These are phyloP conservation scores for Eucera pruinosa DNA, from an alignment of 2,888 invertebrate genomes.

Conservation along the genomic window DNA sequence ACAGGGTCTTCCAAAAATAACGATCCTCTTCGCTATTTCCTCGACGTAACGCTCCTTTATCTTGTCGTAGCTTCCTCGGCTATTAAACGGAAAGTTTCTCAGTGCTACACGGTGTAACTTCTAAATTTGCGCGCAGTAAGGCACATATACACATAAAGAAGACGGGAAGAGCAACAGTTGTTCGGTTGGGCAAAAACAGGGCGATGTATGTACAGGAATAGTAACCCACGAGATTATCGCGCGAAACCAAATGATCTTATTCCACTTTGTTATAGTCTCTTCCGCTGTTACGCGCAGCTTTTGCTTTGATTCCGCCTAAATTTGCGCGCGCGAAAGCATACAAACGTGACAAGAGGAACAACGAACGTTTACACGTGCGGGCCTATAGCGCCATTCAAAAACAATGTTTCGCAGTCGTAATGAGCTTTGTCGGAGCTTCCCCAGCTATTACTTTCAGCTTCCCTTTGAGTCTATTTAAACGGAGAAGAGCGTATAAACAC, in stretches of 20 bases:
- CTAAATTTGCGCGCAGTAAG: neutral
- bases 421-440: neutral
- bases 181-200: neutral
- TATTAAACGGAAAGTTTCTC: neutral
- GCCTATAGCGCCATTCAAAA: conserved; percentile 1
- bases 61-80: neutral
- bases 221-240: conserved; percentile 1
- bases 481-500: neutral
- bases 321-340: conserved; percentile 12
- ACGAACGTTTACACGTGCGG: neutral
- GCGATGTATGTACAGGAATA: neutral
- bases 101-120: neutral
- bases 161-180: neutral
- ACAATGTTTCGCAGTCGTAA: neutral
- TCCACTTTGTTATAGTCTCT: conserved; percentile 13
- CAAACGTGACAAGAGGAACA: conserved; percentile 3
- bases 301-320: conserved; percentile 21
- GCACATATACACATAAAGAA: neutral
- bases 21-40: too few relatives aligned
- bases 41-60: neutral
- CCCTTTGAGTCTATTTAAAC: neutral
- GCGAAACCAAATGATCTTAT: conserved; percentile 14
- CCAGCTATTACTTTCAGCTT: neutral
- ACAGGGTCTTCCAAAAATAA: neutral
- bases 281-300: conserved; percentile 12